phyloP scores from a whole-genome alignment of 2,888 invertebrate genomes.

The Catocala nupta region DNA sequence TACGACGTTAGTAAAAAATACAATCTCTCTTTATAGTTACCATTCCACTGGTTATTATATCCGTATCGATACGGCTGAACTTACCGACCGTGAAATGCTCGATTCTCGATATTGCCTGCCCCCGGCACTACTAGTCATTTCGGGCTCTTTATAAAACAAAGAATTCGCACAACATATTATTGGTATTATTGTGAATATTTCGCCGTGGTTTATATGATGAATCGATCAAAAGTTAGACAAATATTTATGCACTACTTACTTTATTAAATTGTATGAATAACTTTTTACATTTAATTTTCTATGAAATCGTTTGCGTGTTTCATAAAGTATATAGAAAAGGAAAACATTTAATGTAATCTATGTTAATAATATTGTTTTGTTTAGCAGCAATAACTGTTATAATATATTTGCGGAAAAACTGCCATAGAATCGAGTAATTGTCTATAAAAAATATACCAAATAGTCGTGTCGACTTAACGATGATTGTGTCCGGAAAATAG shows the following conservation, averaged over 20 bases:
- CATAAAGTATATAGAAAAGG: no score
- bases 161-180: slow-evolving; percentile 47
- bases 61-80: slow-evolving; percentile 82
- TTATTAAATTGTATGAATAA: no score
- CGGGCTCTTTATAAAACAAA: slow-evolving; percentile 62
- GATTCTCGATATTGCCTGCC: slow-evolving; percentile 77
- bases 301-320: no score
- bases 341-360: no score
- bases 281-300: no score
- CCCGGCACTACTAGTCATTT: slow-evolving; percentile 70
- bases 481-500: slow-evolving; percentile 67
- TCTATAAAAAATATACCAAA: slow-evolving; percentile 54
- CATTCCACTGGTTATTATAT: slow-evolving; percentile 87
- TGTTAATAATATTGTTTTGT: not conserved
- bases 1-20: slow-evolving; percentile 87
- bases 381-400: slow-evolving; percentile 5
- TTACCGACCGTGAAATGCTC: slow-evolving; percentile 85
- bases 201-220: slow-evolving; percentile 27
- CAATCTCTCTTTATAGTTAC: slow-evolving; percentile 87
- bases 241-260: no score
- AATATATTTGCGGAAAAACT: slow-evolving; percentile 15
- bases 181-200: slow-evolving; percentile 28
- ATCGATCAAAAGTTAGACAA: no score
- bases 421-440: slow-evolving; percentile 32
- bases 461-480: slow-evolving; percentile 65